Percentiles rank a stretch among this genome's conserved stretches.
phyloP scores from a whole-genome alignment of 23 tunicate genomes.

The Halocynthia aurantium region DNA sequence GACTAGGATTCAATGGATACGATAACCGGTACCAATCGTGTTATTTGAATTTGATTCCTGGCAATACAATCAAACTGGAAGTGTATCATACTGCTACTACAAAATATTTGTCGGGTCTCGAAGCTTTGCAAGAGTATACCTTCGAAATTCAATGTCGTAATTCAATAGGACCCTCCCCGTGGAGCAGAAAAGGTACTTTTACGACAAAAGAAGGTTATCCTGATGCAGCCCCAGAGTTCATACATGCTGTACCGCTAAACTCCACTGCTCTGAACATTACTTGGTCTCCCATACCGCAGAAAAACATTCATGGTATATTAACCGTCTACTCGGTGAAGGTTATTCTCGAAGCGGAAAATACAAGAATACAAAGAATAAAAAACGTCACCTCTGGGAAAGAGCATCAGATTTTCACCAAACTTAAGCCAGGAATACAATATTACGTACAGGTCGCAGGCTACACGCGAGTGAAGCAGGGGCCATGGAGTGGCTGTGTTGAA shows the following conservation, averaged over 20 bases:
- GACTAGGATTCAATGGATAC: neutral
- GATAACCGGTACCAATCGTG: constrained; percentile 2
- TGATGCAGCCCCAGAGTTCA: neutral
- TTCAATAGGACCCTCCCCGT: neutral
- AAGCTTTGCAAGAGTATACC: neutral
- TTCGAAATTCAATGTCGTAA: constrained; percentile 1
- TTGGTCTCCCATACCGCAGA: neutral
- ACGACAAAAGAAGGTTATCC: constrained; percentile 11
- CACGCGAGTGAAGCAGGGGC: neutral
- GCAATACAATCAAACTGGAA: too few relatives aligned
- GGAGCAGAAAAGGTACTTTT: neutral
- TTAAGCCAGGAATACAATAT: neutral
- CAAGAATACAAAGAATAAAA: neutral
- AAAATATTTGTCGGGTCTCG: neutral
- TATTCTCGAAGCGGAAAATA: neutral
- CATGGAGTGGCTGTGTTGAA: neutral
- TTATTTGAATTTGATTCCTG: neutral
- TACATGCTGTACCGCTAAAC: neutral
- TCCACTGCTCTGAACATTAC: neutral
- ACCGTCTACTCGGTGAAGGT: neutral
- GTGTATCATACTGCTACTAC: too few relatives aligned
- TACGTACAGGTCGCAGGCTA: neutral
- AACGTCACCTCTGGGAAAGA: neutral
- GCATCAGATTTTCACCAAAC: neutral
- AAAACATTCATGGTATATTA: neutral